Evolutionary conservation across 2,113 vertebrate genomes (phyloP).

Genomic region (Craseonycteris thonglongyai): DNA sequence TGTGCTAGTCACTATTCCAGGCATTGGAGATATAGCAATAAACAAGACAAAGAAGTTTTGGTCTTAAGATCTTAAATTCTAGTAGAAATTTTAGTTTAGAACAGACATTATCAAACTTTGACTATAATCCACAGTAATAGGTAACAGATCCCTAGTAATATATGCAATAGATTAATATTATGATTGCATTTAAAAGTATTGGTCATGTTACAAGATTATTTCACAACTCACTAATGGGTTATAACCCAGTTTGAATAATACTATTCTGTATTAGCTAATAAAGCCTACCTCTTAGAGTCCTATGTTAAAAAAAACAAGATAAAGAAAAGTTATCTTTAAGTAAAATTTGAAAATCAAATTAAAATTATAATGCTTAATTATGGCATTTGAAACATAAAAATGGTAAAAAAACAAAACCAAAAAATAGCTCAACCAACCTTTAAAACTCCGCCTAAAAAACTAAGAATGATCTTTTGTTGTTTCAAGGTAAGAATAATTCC

Average conservation of each 20-base stretch:
- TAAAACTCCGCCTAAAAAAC: not conserved
- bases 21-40: not conserved
- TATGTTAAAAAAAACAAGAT: not conserved
- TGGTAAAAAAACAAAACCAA: no score
- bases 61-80: not conserved
- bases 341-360: not conserved
- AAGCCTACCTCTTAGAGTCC: not conserved
- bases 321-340: not conserved
- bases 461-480: not conserved
- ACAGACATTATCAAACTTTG: not conserved
- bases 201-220: not conserved
- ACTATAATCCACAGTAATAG: not conserved
- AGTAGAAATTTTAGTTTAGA: not conserved
- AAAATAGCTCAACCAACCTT: not conserved
- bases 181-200: not conserved
- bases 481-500: not conserved
- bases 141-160: not conserved
- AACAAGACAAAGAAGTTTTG: not conserved
- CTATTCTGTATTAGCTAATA: not conserved
- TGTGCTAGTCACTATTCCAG: not conserved
- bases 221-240: not conserved
- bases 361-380: not conserved
- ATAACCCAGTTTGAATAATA: not conserved
- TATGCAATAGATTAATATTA: not conserved
- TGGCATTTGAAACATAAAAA: not conserved